Evolutionary conservation across 2,888 invertebrate species (phyloP), one percentile per base, ranked within the genome.

Genomic region (Cheilosia vulpina): DNA sequence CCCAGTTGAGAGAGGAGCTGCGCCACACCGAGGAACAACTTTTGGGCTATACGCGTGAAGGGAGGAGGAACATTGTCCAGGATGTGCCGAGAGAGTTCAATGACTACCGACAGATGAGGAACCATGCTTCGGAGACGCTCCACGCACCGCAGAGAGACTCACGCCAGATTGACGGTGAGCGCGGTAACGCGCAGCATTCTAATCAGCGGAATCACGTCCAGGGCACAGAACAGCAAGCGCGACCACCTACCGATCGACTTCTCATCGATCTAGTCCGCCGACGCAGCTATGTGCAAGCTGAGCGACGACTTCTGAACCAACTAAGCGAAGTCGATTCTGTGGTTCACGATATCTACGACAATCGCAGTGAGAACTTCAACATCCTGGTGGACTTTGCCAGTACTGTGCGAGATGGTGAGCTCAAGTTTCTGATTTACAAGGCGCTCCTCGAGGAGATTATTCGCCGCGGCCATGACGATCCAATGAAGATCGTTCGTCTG

Each of bases 21-120:
- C 81, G 81, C 1, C 77, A 81, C 19, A 81, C 81, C 52, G 81
- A 85, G 6, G 81, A 85, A 17, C 76, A 85, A n/a, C 53, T 85
- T 19, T 2, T 71, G 11, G 69, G 58, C 19, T 85, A 76, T 38
- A 53, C 57, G 13, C 57, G 55, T 27, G 68, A 45, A 52, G 76
- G 58, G 13, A 21, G 43, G 6, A 69, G 19, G 55, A 21, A 9
- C 21, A 3, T 13, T 19, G 19, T 4, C 21, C 50, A 50, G 38
- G 38, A 38, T 4, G 13, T 4, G 0, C 38, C 4, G 19, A 50
- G 21, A 50, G 21, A 13, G 21, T 2, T 21, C 19, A 50, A 4
- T 13, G 19, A 21, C 4, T 45, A 19, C 21, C 11, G 21, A 50
- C 19, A 9, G 21, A 21, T 7, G 21, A 24, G 52, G 15, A 13